phyloP scores from a whole-genome alignment of 2,888 invertebrate species.

The Drosophila testacea region DNA sequence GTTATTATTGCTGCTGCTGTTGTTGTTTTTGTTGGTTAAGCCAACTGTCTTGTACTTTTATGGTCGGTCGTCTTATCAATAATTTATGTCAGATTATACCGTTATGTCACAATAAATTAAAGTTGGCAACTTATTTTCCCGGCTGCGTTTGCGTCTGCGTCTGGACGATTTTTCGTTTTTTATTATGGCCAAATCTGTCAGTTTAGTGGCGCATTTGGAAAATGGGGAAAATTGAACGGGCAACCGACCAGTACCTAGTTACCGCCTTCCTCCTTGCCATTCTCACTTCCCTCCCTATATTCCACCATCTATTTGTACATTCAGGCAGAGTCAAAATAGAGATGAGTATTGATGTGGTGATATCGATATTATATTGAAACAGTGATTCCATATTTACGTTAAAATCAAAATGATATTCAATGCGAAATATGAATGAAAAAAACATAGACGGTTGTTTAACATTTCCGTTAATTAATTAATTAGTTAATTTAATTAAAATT shows the following conservation, averaged over 20 bases:
- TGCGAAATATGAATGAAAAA: too few species aligned
- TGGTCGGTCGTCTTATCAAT: slow-evolving; percentile 82
- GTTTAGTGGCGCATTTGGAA: slow-evolving; percentile 80
- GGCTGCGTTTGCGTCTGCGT: slow-evolving; percentile 30
- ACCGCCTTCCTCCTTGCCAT: not conserved
- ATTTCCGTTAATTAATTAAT: too few species aligned
- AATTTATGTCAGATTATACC: slow-evolving; percentile 84
- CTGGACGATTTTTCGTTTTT: slow-evolving; percentile 56
- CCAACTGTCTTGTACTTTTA: slow-evolving; percentile 81
- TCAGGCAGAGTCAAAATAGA: not conserved
- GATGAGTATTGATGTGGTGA: too few species aligned
- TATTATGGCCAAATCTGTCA: slow-evolving; percentile 82
- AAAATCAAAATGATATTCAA: too few species aligned
- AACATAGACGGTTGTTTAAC: too few species aligned
- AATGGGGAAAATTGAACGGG: slow-evolving; percentile 61
- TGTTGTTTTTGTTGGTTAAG: slow-evolving; percentile 61
- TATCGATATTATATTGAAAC: too few species aligned
- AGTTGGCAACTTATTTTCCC: slow-evolving; percentile 83
- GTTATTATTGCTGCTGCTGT: slow-evolving; percentile 13
- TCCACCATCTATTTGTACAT: not conserved
- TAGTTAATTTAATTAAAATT: too few species aligned
- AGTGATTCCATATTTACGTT: too few species aligned
- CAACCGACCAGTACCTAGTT: slow-evolving; percentile 31
- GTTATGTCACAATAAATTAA: slow-evolving; percentile 84
- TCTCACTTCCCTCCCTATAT: not conserved